Base-by-base conservation (phyloP, 2,797 vertebrate genomes). In the Malacoraja senta region DNA sequence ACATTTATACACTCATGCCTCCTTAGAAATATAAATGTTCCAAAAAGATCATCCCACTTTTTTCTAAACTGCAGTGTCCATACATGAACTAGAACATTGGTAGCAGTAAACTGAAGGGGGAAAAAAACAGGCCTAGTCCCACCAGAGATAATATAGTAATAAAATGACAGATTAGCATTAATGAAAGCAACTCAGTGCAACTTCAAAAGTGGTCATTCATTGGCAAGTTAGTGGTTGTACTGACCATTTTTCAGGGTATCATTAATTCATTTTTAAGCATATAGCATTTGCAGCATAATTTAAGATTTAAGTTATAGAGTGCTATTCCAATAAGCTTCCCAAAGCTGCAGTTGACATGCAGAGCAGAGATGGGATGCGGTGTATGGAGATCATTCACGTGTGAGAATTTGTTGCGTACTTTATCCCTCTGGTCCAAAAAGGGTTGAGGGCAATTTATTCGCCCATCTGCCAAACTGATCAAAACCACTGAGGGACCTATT, bases 31-130 rank as follows among this genome's bases (percentile, higher is more conserved):
- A 21, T 74, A 21, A 15, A 81, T 8, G 19, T 58, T 12, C 76
- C 88, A 13, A 21, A 26, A 44, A 21, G 9, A 74, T 65, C 13
- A 53, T 13, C 71, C 3, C 21, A 21, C 17, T 21, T 26, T 74
- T 74, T 74, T 74, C 19, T 74, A 24, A 74, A 74, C 71, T 74
- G 19, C 71, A 74, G 24, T 0, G 21, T 74, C 6, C 17, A 95
- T 99, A 99, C 95, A 99, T 99, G 95, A 98, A 99, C 94, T 98
- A 97, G 95, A 99, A 99, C 96, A 99, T 99, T 0, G 99, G 99
- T 93, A 99, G 97, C 93, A 99, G 97, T 95, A 99, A 99, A 93
- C 98, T 99, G 96, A 99, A n/a, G n/a, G n/a, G n/a, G n/a, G n/a
- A n/a, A n/a, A n/a, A n/a, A n/a, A n/a, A n/a, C n/a, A 99, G 98